Base-by-base conservation (phyloP, 2,113 vertebrate species). In the Oncorhynchus masou region DNA sequence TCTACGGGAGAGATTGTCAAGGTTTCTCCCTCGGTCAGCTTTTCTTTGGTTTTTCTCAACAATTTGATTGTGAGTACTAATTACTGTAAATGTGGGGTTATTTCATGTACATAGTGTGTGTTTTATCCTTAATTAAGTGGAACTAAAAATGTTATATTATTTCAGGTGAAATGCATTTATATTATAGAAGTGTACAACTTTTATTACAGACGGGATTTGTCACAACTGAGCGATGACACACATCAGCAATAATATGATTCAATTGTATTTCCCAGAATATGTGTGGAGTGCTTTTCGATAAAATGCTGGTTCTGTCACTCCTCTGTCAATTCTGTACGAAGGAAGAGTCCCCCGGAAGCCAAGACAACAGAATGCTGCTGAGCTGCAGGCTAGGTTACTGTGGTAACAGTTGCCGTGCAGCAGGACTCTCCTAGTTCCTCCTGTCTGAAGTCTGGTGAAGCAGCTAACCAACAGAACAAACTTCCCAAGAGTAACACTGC, bases 321-420 rank as follows among this genome's bases (percentile, higher is more conserved):
- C 51, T 96, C 93, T 95, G 92, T 94, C 92, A 92, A 93, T 95
- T 93, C 95, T 92, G 87, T 93, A 90, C 92, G 87, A 93, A 96
- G 96, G 95, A 54, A 16, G 51, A 54, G 3, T 97, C 84, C 89
- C 88, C 83, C 87, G 76, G 94, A 92, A 87, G 92, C 93, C 90
- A 73, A 81, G 90, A 85, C 85, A 81, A 91, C 85, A 81, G 91
- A 92, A 91, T 87, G 90, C 90, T 92, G 90, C 89, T 85, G 87
- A 85, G 83, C 90, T 85, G 91, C 86, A 85, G 91, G 91, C 93
- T 91, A 76, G 87, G 94, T 96, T 96, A 91, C 94, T 90, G 80
- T 90, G 94, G 95, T 95, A 96, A 96, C 95, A 85, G 90, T 92
- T 94, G 78, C 83, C 79, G 84, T 91, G 89, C 89, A 90, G 88